phyloP scores from a whole-genome alignment of 1,140 invertebrate genomes.

The Drosophila truncata region DNA sequence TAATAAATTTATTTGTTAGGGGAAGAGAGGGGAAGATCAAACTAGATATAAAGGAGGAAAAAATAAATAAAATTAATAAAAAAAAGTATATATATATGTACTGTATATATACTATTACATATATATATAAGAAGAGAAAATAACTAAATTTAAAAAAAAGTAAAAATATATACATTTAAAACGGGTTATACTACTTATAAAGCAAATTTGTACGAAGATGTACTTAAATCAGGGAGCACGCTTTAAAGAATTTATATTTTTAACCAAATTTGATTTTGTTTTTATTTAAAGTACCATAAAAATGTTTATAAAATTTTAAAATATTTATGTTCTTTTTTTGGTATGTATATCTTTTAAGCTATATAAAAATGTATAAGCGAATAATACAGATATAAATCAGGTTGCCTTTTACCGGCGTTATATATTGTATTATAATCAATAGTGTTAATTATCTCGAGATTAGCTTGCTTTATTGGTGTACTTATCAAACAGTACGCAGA shows the following conservation, averaged over 20 bases:
- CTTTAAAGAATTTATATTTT: constrained; percentile 1
- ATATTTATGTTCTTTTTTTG: not conserved
- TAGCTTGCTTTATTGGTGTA: not conserved
- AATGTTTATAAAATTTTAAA: not conserved
- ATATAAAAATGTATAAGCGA: not conserved
- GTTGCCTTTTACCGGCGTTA: constrained; percentile 1
- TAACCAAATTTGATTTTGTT: not conserved
- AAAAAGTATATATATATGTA: not conserved
- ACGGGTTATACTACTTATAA: not conserved
- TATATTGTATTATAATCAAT: not conserved
- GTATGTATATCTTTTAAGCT: not conserved
- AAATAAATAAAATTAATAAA: not conserved
- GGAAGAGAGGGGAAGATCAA: too few relatives aligned
- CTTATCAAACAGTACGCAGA: not conserved
- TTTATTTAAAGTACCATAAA: not conserved
- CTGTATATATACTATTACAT: too few relatives aligned
- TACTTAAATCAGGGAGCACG: constrained; percentile 1
- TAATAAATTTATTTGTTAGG: too few relatives aligned
- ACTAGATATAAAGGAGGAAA: not conserved
- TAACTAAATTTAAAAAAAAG: not conserved
- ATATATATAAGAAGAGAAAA: not conserved
- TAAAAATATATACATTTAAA: not conserved
- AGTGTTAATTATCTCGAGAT: not conserved
- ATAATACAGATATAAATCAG: not conserved
- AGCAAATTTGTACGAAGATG: not conserved